A percentile compares a stretch with the other conserved stretches of the same genome.
phyloP scores from a whole-genome alignment of 2,113 vertebrate species.

The Corythornis madagascariensis region DNA sequence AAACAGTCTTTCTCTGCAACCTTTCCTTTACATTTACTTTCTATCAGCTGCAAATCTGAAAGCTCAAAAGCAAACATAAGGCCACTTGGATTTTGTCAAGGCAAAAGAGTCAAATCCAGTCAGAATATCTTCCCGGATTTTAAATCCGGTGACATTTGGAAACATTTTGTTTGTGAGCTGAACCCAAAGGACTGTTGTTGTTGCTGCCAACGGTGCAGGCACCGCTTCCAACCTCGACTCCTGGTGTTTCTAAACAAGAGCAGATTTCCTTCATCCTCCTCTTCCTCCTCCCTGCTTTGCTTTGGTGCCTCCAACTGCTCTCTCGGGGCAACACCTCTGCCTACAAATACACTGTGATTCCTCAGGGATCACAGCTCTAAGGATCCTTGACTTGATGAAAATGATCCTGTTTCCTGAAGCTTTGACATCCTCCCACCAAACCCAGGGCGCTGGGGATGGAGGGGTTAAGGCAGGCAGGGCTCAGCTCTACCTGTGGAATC shows the following conservation, averaged over 20 bases:
- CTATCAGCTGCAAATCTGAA: background rate
- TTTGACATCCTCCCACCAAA: background rate
- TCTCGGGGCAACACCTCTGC: background rate
- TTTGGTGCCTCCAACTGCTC: background rate
- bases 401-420: background rate
- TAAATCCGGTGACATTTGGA: conserved; percentile 58
- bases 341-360: background rate
- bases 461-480: background rate
- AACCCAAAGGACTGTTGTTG: background rate
- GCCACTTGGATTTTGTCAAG: background rate
- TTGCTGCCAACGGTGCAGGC: background rate
- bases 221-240: background rate
- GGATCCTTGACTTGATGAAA: background rate
- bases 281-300: background rate
- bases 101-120: conserved; percentile 47
- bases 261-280: background rate
- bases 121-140: background rate
- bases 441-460: rapidly evolving
- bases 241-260: background rate
- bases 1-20: conserved; percentile 10
- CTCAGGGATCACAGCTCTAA: rapidly evolving
- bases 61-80: conserved; percentile 57
- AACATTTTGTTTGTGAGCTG: background rate
- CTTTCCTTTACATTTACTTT: conserved; percentile 65
- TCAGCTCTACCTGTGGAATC: background rate